These are phyloP conservation scores for Drosophila acutilabella DNA, from an alignment of 2,888 invertebrate genomes.

Conservation along the genomic window DNA sequence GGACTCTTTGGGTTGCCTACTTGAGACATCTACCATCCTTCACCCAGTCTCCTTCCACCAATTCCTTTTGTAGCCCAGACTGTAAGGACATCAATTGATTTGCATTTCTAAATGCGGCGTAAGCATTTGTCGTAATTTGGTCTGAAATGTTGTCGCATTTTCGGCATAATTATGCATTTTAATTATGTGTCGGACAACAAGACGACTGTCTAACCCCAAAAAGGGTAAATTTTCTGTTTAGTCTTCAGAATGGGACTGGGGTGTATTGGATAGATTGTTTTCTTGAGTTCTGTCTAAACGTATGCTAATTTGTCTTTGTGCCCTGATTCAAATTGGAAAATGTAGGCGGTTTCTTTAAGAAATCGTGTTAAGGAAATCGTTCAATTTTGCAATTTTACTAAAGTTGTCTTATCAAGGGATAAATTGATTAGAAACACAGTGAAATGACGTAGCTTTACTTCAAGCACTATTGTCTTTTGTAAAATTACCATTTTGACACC, in stretches of 20 bases:
- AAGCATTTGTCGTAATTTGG: slow-evolving; percentile 80
- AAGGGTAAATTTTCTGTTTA: slow-evolving; percentile 72
- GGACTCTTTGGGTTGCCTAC: slow-evolving; percentile 64
- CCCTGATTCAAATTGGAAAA: slow-evolving; percentile 57
- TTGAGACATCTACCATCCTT: slow-evolving; percentile 57
- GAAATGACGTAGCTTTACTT: neutral
- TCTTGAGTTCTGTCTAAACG: slow-evolving; percentile 65
- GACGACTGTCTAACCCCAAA: slow-evolving; percentile 21
- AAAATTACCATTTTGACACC: neutral
- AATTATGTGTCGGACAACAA: slow-evolving; percentile 74
- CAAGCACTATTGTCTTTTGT: neutral
- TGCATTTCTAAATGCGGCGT: slow-evolving; percentile 79
- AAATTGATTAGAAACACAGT: neutral
- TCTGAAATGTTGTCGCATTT: slow-evolving; percentile 78
- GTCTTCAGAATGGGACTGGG: slow-evolving; percentile 1
- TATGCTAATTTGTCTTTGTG: slow-evolving; percentile 80
- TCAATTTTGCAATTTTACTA: slow-evolving; percentile 24
- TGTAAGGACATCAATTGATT: slow-evolving; percentile 75
- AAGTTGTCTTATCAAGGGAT: slow-evolving; percentile 1
- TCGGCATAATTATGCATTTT: slow-evolving; percentile 84
- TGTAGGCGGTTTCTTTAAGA: slow-evolving; percentile 2
- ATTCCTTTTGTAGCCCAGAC: slow-evolving; percentile 3
- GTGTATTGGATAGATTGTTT: slow-evolving; percentile 53
- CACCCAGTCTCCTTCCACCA: neutral
- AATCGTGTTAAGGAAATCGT: slow-evolving; percentile 24